Evolutionary conservation across 2,797 vertebrate genomes (phyloP).

Genomic region (Prunella strophiata): DNA sequence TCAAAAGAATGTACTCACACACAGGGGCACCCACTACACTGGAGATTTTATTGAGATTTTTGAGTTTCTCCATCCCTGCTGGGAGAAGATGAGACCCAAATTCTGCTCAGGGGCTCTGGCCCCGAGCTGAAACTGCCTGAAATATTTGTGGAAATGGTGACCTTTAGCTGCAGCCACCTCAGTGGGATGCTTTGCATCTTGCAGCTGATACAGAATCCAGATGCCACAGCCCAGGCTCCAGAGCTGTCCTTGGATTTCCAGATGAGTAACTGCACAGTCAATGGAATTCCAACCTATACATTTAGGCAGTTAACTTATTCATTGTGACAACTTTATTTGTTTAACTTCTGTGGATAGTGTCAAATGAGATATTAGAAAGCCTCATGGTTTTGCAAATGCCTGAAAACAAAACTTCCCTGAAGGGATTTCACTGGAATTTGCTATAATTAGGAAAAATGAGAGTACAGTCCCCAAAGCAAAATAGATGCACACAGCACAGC

Average conservation of each 20-base stretch:
- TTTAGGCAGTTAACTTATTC: conserved; percentile 23
- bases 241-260: not conserved
- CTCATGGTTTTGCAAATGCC: conserved; percentile 17
- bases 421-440: conserved; percentile 34
- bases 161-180: not conserved
- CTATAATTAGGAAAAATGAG: conserved; percentile 53
- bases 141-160: not conserved
- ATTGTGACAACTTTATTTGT: conserved; percentile 8
- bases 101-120: not conserved
- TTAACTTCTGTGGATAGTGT: conserved; percentile 22
- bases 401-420: conserved; percentile 18
- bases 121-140: not conserved
- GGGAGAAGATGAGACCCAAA: not conserved
- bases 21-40: too few species aligned
- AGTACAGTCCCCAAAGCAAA: not conserved
- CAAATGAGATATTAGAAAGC: conserved; percentile 41
- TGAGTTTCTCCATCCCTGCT: not conserved
- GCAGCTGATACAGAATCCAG: not conserved
- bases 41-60: not conserved
- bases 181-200: not conserved
- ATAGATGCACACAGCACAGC: not conserved
- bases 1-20: not conserved
- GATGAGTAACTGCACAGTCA: not conserved
- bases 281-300: not conserved
- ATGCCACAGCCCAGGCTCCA: not conserved